Evolutionary conservation across 2,797 vertebrate species (phyloP).

Genomic region (Petrocephalus schoutedeni): DNA sequence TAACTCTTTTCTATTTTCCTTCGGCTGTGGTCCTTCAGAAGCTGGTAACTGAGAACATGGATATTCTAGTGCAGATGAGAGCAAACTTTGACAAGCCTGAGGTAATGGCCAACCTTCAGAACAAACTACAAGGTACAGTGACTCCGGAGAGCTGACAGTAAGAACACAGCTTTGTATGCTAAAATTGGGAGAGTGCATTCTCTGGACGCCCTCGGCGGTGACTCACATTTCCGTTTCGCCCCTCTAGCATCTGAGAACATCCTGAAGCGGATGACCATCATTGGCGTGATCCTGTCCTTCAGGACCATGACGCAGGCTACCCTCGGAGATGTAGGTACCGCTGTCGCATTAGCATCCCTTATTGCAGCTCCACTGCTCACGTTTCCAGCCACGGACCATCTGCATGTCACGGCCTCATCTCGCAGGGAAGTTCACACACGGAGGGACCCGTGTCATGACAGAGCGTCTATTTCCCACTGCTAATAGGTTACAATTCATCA

Average conservation of each 20-base stretch:
- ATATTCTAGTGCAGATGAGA: conserved; percentile 83
- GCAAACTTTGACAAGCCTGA: conserved; percentile 74
- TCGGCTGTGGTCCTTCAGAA: conserved; percentile 60
- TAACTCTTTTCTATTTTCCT: not conserved
- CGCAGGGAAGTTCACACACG: not conserved
- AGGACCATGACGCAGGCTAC: conserved; percentile 68
- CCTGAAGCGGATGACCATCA: conserved; percentile 85
- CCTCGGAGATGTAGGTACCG: conserved; percentile 68
- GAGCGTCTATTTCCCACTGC: not conserved
- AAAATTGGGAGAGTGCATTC: not conserved
- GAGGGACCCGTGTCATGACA: not conserved
- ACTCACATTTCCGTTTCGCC: not conserved
- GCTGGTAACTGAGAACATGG: conserved; percentile 90
- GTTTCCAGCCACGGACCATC: not conserved
- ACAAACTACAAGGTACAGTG: conserved; percentile 70
- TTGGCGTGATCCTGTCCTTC: conserved; percentile 76
- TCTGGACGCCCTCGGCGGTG: not conserved
- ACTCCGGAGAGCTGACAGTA: not conserved
- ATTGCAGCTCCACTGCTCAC: not conserved
- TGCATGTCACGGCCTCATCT: not conserved
- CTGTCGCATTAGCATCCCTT: not conserved
- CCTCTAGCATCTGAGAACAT: conserved; percentile 76
- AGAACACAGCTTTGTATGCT: not conserved
- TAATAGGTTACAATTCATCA: not conserved
- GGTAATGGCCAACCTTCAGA: conserved; percentile 67